Conservation (phyloP, 2,888 invertebrate genomes). For the Agrenia bidenticulata region DNA sequence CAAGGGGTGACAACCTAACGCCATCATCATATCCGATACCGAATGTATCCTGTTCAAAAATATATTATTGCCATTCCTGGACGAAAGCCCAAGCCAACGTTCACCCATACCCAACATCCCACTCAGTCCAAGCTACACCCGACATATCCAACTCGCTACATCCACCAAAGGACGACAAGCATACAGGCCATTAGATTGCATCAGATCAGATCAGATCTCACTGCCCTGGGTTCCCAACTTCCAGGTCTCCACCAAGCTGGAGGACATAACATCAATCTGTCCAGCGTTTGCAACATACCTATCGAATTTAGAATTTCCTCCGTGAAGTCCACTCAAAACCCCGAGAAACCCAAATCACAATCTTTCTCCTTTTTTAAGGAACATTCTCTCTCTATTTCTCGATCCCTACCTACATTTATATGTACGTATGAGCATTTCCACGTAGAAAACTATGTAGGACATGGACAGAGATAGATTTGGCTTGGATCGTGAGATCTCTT, state of each 20-base stretch:
- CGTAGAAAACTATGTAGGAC: background rate
- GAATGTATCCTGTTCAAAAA: background rate
- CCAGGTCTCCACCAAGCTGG: background rate
- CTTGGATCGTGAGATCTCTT: background rate
- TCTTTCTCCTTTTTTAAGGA: background rate
- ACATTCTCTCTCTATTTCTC: background rate
- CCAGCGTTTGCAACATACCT: background rate
- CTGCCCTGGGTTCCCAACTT: background rate
- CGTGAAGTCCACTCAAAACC: background rate
- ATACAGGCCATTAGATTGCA: conserved; percentile 6
- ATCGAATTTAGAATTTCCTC: conserved; percentile 3
- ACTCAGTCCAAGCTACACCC: too few species aligned
- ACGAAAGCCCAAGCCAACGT: too few species aligned
- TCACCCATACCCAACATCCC: too few species aligned
- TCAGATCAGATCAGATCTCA: background rate
- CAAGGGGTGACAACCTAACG: conserved; percentile 8
- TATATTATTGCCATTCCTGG: background rate
- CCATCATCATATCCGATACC: conserved; percentile 4
- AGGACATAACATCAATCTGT: conserved; percentile 10
- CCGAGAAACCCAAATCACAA: background rate
- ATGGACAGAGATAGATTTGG: conserved; percentile 7
- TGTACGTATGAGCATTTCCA: background rate
- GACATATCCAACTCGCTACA: too few species aligned
- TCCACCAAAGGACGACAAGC: background rate
- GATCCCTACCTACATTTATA: background rate